phyloP scores from a whole-genome alignment of 1,140 invertebrate genomes.

The Megalonaias nervosa region DNA sequence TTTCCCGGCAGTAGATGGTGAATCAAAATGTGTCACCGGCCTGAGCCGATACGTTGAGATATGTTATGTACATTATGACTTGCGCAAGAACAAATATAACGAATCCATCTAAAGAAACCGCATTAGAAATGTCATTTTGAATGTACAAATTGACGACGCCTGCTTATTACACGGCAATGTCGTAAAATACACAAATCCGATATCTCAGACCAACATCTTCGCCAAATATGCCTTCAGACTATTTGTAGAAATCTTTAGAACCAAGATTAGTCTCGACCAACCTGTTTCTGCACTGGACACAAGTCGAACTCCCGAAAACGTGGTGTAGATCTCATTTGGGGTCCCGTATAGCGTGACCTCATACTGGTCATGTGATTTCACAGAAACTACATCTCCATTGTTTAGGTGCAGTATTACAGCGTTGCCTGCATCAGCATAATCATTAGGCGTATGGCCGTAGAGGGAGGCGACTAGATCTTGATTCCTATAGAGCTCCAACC shows the following conservation, averaged over 20 bases:
- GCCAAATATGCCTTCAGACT: background rate
- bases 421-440: constrained; percentile 19
- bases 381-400: constrained; percentile 14
- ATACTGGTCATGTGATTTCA: constrained; percentile 1
- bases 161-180: background rate
- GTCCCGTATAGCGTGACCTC: constrained; percentile 14
- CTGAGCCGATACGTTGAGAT: too few relatives aligned
- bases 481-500: constrained; percentile 14
- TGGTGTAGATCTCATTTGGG: constrained; percentile 6
- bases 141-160: background rate
- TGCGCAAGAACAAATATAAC: too few relatives aligned
- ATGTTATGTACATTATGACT: too few relatives aligned
- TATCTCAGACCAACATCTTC: background rate
- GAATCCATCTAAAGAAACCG: background rate
- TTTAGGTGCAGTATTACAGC: constrained; percentile 16
- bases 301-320: constrained; percentile 19
- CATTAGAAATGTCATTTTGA: background rate
- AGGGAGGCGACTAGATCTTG: constrained; percentile 4
- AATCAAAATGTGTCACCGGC: too few relatives aligned
- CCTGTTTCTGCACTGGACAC: constrained; percentile 1
- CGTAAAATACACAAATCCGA: background rate
- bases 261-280: too few relatives aligned
- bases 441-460: constrained; percentile 8
- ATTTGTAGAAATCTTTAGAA: background rate
- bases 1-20: too few relatives aligned